Percentiles rank a stretch among this genome's conserved stretches.
These are phyloP conservation scores for Cottus gobio DNA, from an alignment of 2,113 vertebrate species.

Conservation along the genomic window DNA sequence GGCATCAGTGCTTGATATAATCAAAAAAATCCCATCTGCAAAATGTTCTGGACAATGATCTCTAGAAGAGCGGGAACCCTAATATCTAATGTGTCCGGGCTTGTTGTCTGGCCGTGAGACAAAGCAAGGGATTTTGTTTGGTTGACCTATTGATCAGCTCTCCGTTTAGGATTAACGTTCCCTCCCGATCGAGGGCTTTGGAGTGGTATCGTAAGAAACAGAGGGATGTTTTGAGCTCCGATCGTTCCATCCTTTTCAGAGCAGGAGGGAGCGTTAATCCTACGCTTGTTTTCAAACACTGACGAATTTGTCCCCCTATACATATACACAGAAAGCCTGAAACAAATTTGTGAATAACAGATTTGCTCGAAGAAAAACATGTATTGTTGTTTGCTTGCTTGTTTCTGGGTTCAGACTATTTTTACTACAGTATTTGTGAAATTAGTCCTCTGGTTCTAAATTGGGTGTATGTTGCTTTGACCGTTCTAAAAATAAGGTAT, in stretches of 20 bases:
- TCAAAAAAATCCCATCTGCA: no score
- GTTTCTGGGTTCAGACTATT: neutral
- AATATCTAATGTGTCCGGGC: neutral
- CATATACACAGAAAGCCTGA: neutral
- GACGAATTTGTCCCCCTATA: neutral
- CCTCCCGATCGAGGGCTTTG: no score
- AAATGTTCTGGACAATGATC: neutral
- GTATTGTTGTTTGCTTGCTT: neutral
- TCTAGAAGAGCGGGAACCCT: neutral
- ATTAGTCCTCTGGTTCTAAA: conserved; percentile 12
- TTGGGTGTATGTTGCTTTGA: conserved; percentile 8
- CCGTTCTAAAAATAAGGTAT: conserved; percentile 51
- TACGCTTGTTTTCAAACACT: neutral
- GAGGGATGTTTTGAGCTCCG: neutral
- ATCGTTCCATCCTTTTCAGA: neutral
- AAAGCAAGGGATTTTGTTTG: conserved; percentile 7
- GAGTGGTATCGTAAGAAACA: conserved; percentile 7
- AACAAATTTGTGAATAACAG: neutral
- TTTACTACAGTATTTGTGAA: neutral
- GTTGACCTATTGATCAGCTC: conserved; percentile 17
- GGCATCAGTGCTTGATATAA: no score
- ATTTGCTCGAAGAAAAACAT: neutral
- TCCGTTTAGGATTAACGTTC: no score
- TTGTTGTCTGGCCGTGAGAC: conserved; percentile 10
- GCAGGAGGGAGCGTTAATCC: neutral